A percentile compares a stretch with the other conserved stretches of the same genome.
These are phyloP conservation scores for Lacanobia oleracea DNA, from an alignment of 2,888 invertebrate species.

Conservation along the genomic window DNA sequence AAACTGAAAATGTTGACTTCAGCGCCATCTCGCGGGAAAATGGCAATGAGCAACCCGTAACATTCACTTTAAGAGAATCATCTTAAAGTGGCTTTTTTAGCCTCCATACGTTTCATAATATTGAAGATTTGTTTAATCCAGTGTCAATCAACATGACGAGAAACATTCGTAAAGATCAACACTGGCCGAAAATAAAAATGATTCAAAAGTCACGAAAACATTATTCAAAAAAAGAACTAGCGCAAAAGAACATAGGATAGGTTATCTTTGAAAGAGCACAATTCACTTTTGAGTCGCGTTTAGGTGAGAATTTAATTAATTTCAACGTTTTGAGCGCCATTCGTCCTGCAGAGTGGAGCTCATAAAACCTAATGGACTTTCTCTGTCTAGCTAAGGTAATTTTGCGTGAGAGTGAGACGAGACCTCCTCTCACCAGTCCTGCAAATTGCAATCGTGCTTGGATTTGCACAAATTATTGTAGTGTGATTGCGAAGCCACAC, in stretches of 20 bases:
- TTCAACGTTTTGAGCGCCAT: constrained; percentile 84
- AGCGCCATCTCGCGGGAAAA: no score
- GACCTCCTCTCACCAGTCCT: constrained; percentile 73
- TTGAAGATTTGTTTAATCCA: not conserved
- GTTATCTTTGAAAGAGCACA: constrained; percentile 52
- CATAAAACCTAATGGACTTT: constrained; percentile 90
- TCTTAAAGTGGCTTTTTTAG: no score
- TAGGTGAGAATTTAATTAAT: constrained; percentile 88
- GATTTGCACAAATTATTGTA: constrained; percentile 69
- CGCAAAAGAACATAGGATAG: constrained; percentile 29
- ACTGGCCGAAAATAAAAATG: constrained; percentile 2
- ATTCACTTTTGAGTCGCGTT: constrained; percentile 76
- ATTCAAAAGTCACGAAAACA: constrained; percentile 35
- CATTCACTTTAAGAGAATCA: no score
- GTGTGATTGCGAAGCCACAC: constrained; percentile 27
- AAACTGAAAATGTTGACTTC: no score
- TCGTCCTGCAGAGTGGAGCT: constrained; percentile 83
- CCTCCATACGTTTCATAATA: not conserved
- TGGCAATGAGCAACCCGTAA: no score
- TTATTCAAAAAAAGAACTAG: constrained; percentile 21
- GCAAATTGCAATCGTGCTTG: constrained; percentile 79
- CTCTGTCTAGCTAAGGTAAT: constrained; percentile 86
- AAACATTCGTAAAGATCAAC: constrained; percentile 3
- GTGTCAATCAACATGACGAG: not conserved
- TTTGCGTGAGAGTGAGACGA: constrained; percentile 73